Evolutionary conservation across 2,797 vertebrate species (phyloP), one percentile per base, ranked within the genome.

Genomic region (Phylloscopus collybita): DNA sequence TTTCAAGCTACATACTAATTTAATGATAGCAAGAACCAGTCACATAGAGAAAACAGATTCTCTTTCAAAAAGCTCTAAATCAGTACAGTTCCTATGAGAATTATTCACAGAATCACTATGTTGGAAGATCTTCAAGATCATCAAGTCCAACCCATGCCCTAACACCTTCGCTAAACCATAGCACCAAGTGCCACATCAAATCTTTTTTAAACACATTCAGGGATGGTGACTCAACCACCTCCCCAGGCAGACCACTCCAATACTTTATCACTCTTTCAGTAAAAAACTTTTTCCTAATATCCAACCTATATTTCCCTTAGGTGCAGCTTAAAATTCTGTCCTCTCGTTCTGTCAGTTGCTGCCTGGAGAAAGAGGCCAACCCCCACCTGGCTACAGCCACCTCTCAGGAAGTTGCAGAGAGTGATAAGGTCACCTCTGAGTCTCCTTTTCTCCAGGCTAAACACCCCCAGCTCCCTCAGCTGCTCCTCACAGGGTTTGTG

Each of bases 11-110:
- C 40, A 56, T 44, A 23, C 13, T 83, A 78, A 89, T 90, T 78
- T 69, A 80, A 83, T 19, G 34, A 49, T 38, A 64, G 57, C 16
- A 71, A 80, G 60, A 92, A 67, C 38, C 19, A 79, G 38, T 72
- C 72, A 88, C 78, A 75, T 61, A 85, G 69, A 95, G 61, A 88
- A 88, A 90, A 80, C 15, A 74, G 32, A 57, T 87, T 81, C 38
- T 57, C 47, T 90, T 93, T 86, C 32, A 54, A 40, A 74, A 75
- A 61, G 57, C 61, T 74, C 57, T 88, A 78, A 86, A 94, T 86
- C 91, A 65, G 25, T 66, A 78, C 23, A 81, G 13, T 40, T 67
- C 73, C 80, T 45, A 64, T 0, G 3, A 71, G 32, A 90, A 86
- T 65, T 75, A 74, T 18, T 78, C 19, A 53, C 20, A 64, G 38